Evolutionary conservation across 2,113 vertebrate genomes (phyloP).

Genomic region (Leiothrix lutea): DNA sequence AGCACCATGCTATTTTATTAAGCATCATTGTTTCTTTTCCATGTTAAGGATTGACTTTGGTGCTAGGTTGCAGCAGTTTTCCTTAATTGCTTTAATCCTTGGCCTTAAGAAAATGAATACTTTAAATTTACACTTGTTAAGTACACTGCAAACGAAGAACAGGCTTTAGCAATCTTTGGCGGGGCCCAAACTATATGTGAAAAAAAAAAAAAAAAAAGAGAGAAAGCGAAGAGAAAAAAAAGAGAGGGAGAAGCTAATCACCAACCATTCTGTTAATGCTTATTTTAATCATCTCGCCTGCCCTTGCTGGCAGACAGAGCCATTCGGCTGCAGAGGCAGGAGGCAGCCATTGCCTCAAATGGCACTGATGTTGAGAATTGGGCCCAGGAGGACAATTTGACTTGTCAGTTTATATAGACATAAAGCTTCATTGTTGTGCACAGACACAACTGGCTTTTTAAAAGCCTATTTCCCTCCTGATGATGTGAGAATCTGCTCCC

Average conservation of each 20-base stretch:
- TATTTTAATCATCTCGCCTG: slow-evolving; percentile 73
- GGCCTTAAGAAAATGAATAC: slow-evolving; percentile 54
- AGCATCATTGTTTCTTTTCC: slow-evolving; percentile 35
- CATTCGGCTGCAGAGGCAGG: slow-evolving; percentile 61
- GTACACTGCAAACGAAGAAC: slow-evolving; percentile 60
- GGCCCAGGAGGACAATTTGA: slow-evolving; percentile 74
- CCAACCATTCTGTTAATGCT: slow-evolving; percentile 68
- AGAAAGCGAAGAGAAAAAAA: neutral
- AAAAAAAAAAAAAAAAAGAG: neutral
- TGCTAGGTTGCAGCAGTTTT: slow-evolving; percentile 16
- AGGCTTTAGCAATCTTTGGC: slow-evolving; percentile 51
- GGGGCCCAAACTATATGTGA: slow-evolving; percentile 23
- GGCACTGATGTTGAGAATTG: slow-evolving; percentile 69
- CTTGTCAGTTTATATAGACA: slow-evolving; percentile 83
- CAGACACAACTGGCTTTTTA: slow-evolving; percentile 65
- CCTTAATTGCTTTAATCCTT: slow-evolving; percentile 49
- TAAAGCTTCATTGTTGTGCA: slow-evolving; percentile 71
- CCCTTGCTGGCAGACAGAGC: slow-evolving; percentile 64
- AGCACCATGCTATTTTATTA: neutral
- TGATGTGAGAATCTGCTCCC: slow-evolving; percentile 59
- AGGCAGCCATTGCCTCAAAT: slow-evolving; percentile 56
- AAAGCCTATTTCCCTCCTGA: slow-evolving; percentile 61
- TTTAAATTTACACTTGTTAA: slow-evolving; percentile 68
- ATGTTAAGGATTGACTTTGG: slow-evolving; percentile 15
- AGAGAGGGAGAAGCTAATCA: slow-evolving; percentile 69